These are phyloP conservation scores for Arrhamphus sclerolepis DNA, from an alignment of 2,797 vertebrate genomes.

Conservation along the genomic window DNA sequence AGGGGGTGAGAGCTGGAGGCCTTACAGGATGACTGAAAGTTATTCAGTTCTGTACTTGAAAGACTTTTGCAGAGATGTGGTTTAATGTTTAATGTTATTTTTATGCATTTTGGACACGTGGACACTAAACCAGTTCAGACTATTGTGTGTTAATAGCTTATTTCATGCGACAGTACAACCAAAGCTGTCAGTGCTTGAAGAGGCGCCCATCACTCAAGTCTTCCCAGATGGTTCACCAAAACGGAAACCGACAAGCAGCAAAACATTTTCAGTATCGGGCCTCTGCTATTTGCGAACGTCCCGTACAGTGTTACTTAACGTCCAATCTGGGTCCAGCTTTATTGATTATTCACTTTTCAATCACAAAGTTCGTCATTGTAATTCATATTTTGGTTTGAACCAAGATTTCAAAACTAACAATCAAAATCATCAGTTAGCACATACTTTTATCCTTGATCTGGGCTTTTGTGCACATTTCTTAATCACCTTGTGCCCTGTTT, in stretches of 20 bases:
- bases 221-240: constrained; percentile 25
- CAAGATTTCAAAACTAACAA: constrained; percentile 6
- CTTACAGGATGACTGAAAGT: constrained; percentile 23
- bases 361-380: not conserved
- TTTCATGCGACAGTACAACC: not conserved
- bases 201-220: constrained; percentile 8
- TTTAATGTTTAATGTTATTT: constrained; percentile 2
- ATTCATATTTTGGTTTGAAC: not conserved
- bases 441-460: not conserved
- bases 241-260: constrained; percentile 1
- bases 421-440: constrained; percentile 14
- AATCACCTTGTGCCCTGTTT: constrained; percentile 33
- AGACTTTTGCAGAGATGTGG: constrained; percentile 18
- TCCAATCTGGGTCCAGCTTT: not conserved
- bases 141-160: no score
- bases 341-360: not conserved
- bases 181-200: constrained; percentile 13
- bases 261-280: constrained; percentile 3
- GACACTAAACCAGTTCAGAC: not conserved
- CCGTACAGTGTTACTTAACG: not conserved
- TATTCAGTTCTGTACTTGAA: constrained; percentile 18
- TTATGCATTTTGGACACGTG: constrained; percentile 15
- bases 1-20: constrained; percentile 39
- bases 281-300: not conserved
- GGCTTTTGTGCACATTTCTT: constrained; percentile 21